Evolutionary conservation across 64 coral and sea anemone genomes (phyloP).

Genomic region (Acropora tenuis): DNA sequence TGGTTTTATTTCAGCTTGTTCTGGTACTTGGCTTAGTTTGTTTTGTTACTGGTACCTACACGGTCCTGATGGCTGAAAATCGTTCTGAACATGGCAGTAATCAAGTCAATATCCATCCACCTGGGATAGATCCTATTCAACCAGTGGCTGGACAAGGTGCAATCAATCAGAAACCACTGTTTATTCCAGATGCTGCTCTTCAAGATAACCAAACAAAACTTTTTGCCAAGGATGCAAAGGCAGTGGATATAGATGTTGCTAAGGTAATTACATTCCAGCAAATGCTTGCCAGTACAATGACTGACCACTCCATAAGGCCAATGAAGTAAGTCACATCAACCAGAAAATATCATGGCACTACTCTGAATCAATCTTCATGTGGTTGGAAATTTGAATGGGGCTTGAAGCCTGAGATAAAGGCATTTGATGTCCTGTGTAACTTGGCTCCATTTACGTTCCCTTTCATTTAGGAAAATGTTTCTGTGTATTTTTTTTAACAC

Average conservation of each 20-base stretch:
- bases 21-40: conserved; percentile 71
- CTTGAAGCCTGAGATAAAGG: no score
- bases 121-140: conserved; percentile 58
- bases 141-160: conserved; percentile 26
- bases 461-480: neutral
- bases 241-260: conserved; percentile 17
- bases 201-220: neutral
- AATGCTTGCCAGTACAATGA: no score
- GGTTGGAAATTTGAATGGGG: no score
- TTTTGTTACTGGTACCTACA: conserved; percentile 80
- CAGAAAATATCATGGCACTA: no score
- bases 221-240: neutral
- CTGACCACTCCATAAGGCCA: neutral
- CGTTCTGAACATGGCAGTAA: conserved; percentile 32
- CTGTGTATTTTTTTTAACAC: neutral
- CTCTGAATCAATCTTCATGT: no score
- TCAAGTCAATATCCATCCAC: conserved; percentile 44
- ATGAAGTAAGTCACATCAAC: neutral
- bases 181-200: neutral
- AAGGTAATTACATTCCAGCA: neutral
- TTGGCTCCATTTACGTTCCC: no score
- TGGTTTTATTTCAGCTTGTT: conserved; percentile 27
- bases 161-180: conserved; percentile 5
- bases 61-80: conserved; percentile 61
- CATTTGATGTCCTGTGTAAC: no score